These are phyloP conservation scores for Euzetes globulus DNA, from an alignment of 2,888 invertebrate genomes.

Conservation along the genomic window DNA sequence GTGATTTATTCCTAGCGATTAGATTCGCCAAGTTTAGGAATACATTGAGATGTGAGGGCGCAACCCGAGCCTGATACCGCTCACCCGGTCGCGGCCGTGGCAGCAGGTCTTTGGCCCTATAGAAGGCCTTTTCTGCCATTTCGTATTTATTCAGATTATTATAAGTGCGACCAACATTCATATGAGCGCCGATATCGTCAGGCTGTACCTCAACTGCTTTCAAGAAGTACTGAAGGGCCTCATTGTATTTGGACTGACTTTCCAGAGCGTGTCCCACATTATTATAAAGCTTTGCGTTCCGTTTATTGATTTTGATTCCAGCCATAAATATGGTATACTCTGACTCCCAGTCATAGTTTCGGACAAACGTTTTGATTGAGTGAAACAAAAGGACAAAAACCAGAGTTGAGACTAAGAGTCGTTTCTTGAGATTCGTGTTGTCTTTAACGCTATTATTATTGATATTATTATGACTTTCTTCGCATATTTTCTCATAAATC, in stretches of 20 bases:
- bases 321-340: conserved; percentile 92
- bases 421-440: conserved; percentile 44
- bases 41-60: conserved; percentile 90
- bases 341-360: conserved; percentile 87
- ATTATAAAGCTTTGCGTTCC: conserved; percentile 92
- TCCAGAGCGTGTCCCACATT: conserved; percentile 95
- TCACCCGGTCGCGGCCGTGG: conserved; percentile 88
- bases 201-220: conserved; percentile 86
- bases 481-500: conserved; percentile 19
- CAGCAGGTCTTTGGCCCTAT: conserved; percentile 76
- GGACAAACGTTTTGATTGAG: conserved; percentile 71
- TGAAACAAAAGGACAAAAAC: conserved; percentile 65
- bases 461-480: conserved; percentile 16
- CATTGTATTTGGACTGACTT: conserved; percentile 59
- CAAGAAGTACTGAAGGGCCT: conserved; percentile 82
- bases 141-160: conserved; percentile 78
- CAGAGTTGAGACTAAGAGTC: conserved; percentile 55
- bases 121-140: conserved; percentile 87
- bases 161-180: conserved; percentile 90
- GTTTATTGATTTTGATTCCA: conserved; percentile 69
- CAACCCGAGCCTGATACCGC: conserved; percentile 88
- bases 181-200: conserved; percentile 60
- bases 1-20: conserved; percentile 81
- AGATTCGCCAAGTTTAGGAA: conserved; percentile 90
- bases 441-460: conserved; percentile 4